Evolutionary conservation across 2,888 invertebrate species (phyloP), one percentile per base, ranked within the genome.

Genomic region (Noctua janthina): DNA sequence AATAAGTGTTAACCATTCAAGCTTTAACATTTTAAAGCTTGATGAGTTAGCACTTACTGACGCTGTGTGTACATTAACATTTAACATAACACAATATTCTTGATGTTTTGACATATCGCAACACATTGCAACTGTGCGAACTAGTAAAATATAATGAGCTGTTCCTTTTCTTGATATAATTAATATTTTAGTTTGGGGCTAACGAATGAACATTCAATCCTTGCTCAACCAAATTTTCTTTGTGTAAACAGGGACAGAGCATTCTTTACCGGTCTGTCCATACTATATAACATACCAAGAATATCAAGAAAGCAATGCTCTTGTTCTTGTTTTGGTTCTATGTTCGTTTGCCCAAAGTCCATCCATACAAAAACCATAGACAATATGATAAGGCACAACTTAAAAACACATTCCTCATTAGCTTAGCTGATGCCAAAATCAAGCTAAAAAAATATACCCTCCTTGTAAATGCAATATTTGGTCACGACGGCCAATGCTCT

Each of bases 381-480:
- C 29, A 29, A 29, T 29, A 29, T 29, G 29, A 29, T 29, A 29
- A 29, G 29, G 29, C 29, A 29, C 29, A 29, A 29, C 29, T 29
- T 29, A 29, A 29, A 29, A 29, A 29, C 29, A 29, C 29, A 29
- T 29, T 29, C 29, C 29, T 29, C 29, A 29, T 29, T 29, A 29
- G 29, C 29, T 29, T 29, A 29, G 29, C 29, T 23, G 5, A 5
- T 23, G 43, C 1, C 15, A 78, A 82, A 54, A 39, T 35, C 35
- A 35, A 29, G 67, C 20, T 11, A 17, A 79, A 66, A 49, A 13
- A 71, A 35, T 54, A 54, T 20, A 49, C 6, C 4, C 13, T 54
- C 1, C 29, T 39, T 46, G 13, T 75, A 29, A 59, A 79, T 62
- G 11, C n/a, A 54, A 75, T 81, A 70, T 74, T 79, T 67, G 35